phyloP scores from a whole-genome alignment of 2,888 invertebrate genomes.

The Mycalesis mineus region DNA sequence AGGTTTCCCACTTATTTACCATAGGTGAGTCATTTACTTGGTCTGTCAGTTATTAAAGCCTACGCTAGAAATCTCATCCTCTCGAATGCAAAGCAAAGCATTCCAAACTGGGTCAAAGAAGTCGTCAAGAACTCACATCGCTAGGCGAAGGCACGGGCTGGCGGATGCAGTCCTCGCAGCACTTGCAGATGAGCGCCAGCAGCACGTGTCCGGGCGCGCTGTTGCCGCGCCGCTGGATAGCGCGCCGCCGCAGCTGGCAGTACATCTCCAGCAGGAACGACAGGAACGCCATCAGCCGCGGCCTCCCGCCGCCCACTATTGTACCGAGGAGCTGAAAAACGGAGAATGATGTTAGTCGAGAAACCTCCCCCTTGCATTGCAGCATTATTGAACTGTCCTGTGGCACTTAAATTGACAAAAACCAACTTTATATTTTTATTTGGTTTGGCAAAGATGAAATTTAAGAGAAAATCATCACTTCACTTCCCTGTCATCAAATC shows the following conservation, averaged over 20 bases:
- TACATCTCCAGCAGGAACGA: slow-evolving; percentile 94
- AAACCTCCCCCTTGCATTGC: no score
- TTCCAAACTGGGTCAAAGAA: background rate
- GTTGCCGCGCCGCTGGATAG: slow-evolving; percentile 76
- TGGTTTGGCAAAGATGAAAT: no score
- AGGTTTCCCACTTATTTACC: no score
- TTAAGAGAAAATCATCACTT: no score
- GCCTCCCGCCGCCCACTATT: slow-evolving; percentile 79
- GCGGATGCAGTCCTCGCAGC: slow-evolving; percentile 91
- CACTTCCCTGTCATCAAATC: no score
- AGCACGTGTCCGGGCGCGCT: slow-evolving; percentile 80
- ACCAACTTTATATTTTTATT: no score
- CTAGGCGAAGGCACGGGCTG: slow-evolving; percentile 88
- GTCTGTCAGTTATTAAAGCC: no score
- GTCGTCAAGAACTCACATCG: slow-evolving; percentile 79
- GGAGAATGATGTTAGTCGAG: background rate
- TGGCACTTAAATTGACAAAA: no score
- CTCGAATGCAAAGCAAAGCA: background rate
- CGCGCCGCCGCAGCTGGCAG: slow-evolving; percentile 87
- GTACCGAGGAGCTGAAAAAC: slow-evolving; percentile 68
- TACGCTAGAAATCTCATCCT: no score
- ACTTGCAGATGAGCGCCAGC: slow-evolving; percentile 90
- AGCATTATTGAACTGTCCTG: no score
- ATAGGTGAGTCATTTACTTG: no score
- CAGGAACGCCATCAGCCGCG: slow-evolving; percentile 89